Conservation (phyloP, 2,888 invertebrate genomes). For the Chaitophorus viminalis region DNA sequence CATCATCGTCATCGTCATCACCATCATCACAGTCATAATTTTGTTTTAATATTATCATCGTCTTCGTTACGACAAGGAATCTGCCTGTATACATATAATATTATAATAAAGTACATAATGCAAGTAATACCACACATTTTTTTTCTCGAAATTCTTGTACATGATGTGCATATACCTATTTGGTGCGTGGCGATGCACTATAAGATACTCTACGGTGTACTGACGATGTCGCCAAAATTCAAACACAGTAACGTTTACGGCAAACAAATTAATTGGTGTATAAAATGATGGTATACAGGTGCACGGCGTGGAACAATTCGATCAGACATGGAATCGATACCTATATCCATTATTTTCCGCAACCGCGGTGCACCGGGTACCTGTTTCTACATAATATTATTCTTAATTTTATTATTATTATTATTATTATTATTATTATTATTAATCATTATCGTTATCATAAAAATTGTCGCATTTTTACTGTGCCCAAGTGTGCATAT, state of each 20-base stretch:
- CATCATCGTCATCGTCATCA: background rate
- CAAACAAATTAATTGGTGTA: background rate
- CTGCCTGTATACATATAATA: background rate
- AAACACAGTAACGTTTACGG: background rate
- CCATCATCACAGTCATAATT: background rate
- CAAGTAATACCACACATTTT: too few relatives aligned
- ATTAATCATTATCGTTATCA: background rate
- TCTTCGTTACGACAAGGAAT: background rate
- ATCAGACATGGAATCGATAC: too few relatives aligned
- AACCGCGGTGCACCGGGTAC: background rate
- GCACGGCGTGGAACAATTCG: background rate
- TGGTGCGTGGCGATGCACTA: background rate
- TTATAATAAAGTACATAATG: too few relatives aligned
- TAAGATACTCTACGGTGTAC: background rate
- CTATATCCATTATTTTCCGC: slow-evolving; percentile 7
- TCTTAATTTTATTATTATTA: background rate
- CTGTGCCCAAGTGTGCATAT: too few relatives aligned
- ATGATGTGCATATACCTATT: background rate
- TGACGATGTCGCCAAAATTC: slow-evolving; percentile 14
- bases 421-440: background rate
- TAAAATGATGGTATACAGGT: background rate
- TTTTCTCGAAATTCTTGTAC: background rate
- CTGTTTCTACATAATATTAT: too few relatives aligned
- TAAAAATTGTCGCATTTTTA: too few relatives aligned
- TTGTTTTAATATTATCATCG: background rate